A percentile compares a stretch with the other conserved stretches of the same genome.
phyloP scores from a whole-genome alignment of 2,888 invertebrate genomes.

The Seira musarum region DNA sequence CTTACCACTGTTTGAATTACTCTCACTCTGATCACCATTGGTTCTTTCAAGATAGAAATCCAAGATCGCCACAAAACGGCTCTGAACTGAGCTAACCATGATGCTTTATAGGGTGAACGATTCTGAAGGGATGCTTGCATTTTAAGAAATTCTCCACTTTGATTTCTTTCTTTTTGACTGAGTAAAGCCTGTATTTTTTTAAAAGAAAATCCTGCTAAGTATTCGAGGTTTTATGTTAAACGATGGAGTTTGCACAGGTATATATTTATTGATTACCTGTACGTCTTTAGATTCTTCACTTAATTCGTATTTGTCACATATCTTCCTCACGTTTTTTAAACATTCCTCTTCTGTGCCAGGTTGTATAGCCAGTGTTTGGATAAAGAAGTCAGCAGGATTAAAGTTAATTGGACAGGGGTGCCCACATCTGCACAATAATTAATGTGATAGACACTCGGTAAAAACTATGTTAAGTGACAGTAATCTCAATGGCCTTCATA shows the following conservation, averaged over 20 bases:
- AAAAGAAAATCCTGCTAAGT: too few relatives aligned
- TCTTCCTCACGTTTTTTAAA: constrained; percentile 82
- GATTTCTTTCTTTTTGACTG: constrained; percentile 14
- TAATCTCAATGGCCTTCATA: too few relatives aligned
- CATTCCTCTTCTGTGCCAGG: constrained; percentile 88
- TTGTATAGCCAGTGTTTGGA: constrained; percentile 89
- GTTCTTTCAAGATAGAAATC: constrained; percentile 91
- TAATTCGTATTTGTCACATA: constrained; percentile 71
- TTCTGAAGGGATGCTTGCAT: constrained; percentile 55
- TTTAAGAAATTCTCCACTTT: constrained; percentile 55
- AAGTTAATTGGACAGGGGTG: constrained; percentile 90
- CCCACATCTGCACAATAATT: constrained; percentile 77
- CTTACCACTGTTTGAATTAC: constrained; percentile 90
- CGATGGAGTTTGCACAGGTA: too few relatives aligned
- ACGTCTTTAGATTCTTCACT: constrained; percentile 56
- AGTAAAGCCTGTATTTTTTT: constrained; percentile 33
- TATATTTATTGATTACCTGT: constrained; percentile 42
- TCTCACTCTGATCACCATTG: constrained; percentile 90
- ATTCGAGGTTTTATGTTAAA: too few relatives aligned
- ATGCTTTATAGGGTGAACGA: constrained; percentile 83
- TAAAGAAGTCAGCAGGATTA: constrained; percentile 95
- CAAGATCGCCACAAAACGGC: constrained; percentile 94
- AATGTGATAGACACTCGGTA: too few relatives aligned
- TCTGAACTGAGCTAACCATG: constrained; percentile 90
- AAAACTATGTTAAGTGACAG: too few relatives aligned